Base-by-base conservation (phyloP, 2,797 vertebrate genomes). In the Allobates femoralis region DNA sequence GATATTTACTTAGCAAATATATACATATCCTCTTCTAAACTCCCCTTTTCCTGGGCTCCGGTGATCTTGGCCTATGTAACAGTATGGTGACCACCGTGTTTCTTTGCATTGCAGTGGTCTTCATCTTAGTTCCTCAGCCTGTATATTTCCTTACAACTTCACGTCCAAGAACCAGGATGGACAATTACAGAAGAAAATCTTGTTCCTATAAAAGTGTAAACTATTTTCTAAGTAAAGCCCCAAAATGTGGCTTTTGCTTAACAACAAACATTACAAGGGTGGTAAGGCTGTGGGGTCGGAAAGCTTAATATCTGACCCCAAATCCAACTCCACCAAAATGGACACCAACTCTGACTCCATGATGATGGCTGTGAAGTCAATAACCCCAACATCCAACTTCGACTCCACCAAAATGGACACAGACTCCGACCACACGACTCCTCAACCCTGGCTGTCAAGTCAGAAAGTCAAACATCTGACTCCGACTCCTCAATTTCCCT, bases 11-110 rank as follows among this genome's bases (percentile, higher is more conserved):
- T 23, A 41, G 34, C n/a, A 46, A n/a, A 46, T n/a, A 73, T 23
- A 41, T 46, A 73, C 69, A 41, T 73, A 73, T 73, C 69, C 69
- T 73, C 69, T 46, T n/a, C 41, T n/a, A 73, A n/a, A 73, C 10
- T 41, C 21, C 23, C 30, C 69, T 41, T 23, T 46, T 15, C 34
- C 34, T 73, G 69, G 69, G 16, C 1, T 46, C 30, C 66, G 21
- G 30, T 23, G 18, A 69, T 21, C 1, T 19, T 41, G 2, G 21
- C 15, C 30, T 34, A 18, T 67, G 8, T 67, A 0, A 37, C 5
- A 67, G 66, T 34, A 34, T 10, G 7, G 16, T 34, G 30, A 67
- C 30, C 66, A 67, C 5, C 18, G 7, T 2, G 3, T 6, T 21
- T 67, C 66, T 28, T 21, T 67, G 51, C 12, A 18, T 4, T 11